phyloP scores from a whole-genome alignment of 2,113 vertebrate genomes.

The Origma solitaria region DNA sequence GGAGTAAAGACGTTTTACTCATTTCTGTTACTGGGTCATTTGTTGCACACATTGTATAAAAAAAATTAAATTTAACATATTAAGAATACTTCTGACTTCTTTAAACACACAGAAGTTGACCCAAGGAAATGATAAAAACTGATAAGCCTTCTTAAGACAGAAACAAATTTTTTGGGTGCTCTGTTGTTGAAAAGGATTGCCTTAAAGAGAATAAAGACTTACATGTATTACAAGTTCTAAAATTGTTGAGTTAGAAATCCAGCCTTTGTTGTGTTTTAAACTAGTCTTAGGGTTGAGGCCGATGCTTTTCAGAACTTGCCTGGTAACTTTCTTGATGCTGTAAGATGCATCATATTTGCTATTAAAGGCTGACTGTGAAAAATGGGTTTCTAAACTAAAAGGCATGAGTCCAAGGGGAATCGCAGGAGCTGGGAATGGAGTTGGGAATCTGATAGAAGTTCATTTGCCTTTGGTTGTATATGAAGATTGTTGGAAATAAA shows the following conservation, averaged over 20 bases:
- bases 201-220: not conserved
- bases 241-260: not conserved
- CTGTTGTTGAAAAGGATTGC: not conserved
- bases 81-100: not conserved
- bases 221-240: not conserved
- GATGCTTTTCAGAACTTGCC: not conserved
- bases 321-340: not conserved
- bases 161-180: not conserved
- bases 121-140: not conserved
- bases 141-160: not conserved
- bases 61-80: not conserved
- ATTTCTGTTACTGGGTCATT: not conserved
- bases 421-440: not conserved
- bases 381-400: not conserved
- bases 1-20: not conserved
- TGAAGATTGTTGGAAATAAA: not conserved
- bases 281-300: not conserved
- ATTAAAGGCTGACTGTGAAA: not conserved
- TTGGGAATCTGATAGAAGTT: not conserved
- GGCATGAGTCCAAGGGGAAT: rapidly evolving
- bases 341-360: not conserved
- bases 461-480: not conserved
- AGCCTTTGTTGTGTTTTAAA: not conserved
- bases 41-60: not conserved
- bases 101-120: not conserved